A percentile compares a stretch with the other conserved stretches of the same genome.
Conservation (phyloP, 1,140 invertebrate species). For the Armadillidium nasatum region DNA sequence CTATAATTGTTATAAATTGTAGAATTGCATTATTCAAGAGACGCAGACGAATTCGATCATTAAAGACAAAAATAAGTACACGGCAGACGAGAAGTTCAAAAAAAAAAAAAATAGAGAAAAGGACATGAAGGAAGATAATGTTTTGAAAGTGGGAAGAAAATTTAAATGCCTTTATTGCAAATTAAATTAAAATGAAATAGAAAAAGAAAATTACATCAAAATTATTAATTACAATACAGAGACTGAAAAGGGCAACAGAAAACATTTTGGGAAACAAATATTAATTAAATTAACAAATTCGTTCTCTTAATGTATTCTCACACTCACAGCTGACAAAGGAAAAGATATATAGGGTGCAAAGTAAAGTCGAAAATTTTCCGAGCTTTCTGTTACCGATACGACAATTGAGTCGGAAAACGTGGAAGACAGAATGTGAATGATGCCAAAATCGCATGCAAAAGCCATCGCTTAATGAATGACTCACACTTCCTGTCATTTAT, state of each 20-base stretch:
- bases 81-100: not conserved
- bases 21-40: not conserved
- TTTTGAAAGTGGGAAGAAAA: too few species aligned
- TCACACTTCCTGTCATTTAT: slow-evolving; percentile 7
- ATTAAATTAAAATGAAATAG: too few species aligned
- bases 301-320: too few species aligned
- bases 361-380: not conserved
- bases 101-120: not conserved
- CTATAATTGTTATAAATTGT: not conserved
- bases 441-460: slow-evolving; percentile 4
- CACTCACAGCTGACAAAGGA: too few species aligned
- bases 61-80: not conserved
- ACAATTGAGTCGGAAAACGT: not conserved
- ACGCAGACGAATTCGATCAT: too few species aligned
- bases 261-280: too few species aligned
- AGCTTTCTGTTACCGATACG: not conserved
- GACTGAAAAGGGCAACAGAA: too few species aligned
- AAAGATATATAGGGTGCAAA: too few species aligned
- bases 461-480: not conserved
- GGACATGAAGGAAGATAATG: not conserved
- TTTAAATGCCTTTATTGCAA: too few species aligned
- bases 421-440: not conserved
- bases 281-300: too few species aligned
- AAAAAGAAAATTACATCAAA: too few species aligned
- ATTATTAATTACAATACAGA: too few species aligned